These are phyloP conservation scores for Sebastes fasciatus DNA, from an alignment of 2,113 vertebrate species.

Conservation along the genomic window DNA sequence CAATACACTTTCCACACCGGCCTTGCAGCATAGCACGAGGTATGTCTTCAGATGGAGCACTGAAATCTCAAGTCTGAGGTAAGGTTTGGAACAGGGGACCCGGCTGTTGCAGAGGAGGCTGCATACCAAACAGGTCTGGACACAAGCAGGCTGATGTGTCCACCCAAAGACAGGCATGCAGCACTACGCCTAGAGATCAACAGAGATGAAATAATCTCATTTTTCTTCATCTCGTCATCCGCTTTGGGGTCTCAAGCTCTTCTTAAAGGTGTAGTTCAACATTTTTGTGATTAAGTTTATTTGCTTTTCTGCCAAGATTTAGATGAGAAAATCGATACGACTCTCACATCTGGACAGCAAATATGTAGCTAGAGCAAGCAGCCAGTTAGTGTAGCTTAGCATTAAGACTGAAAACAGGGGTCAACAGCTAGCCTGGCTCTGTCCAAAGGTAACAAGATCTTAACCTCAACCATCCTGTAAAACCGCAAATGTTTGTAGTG, in stretches of 20 bases:
- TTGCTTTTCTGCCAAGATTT: not conserved
- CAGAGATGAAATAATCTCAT: conserved; percentile 26
- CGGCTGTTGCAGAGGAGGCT: conserved; percentile 60
- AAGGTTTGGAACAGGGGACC: conserved; percentile 51
- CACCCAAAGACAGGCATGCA: conserved; percentile 72
- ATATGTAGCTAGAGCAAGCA: not conserved
- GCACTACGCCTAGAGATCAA: conserved; percentile 50
- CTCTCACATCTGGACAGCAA: not conserved
- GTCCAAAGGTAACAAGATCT: not conserved
- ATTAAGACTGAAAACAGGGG: not conserved
- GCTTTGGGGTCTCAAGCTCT: conserved; percentile 21
- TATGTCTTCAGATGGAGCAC: conserved; percentile 30
- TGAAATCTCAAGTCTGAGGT: conserved; percentile 47
- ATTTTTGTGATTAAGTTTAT: not conserved
- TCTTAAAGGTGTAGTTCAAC: not conserved
- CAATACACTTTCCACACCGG: conserved; percentile 36
- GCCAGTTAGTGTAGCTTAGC: not conserved
- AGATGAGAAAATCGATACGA: not conserved
- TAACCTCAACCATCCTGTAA: not conserved
- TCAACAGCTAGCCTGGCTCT: not conserved
- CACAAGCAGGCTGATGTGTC: conserved; percentile 78
- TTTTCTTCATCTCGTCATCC: conserved; percentile 20
- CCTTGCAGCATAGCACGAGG: not conserved
- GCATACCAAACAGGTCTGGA: conserved; percentile 86
- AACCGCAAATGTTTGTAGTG: not conserved